Conservation (phyloP, 2,888 invertebrate genomes). For the Tetrapedia diversipes region DNA sequence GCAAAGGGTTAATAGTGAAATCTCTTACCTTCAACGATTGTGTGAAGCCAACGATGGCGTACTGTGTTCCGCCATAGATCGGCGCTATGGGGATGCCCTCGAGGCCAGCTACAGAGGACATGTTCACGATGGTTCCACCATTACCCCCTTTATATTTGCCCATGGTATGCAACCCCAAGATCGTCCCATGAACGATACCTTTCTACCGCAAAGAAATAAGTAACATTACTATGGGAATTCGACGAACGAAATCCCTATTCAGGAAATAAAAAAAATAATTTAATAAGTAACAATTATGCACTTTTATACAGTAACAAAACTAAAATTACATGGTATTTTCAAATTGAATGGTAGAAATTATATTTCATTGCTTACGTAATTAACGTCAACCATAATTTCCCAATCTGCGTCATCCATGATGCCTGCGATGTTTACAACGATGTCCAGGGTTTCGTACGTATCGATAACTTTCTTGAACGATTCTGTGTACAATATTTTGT, state of each 20-base stretch:
- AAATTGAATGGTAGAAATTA: neutral
- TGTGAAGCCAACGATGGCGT: conserved; percentile 77
- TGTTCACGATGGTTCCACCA: conserved; percentile 87
- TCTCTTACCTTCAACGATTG: conserved; percentile 64
- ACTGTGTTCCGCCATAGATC: conserved; percentile 85
- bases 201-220: conserved; percentile 70
- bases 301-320: neutral
- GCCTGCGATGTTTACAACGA: conserved; percentile 83
- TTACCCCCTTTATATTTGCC: conserved; percentile 82
- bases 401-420: conserved; percentile 75
- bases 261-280: no score
- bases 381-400: conserved; percentile 76
- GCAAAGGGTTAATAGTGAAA: no score
- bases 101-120: conserved; percentile 85
- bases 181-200: conserved; percentile 80
- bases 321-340: neutral
- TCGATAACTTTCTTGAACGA: conserved; percentile 81
- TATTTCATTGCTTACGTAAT: conserved; percentile 74
- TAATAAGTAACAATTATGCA: no score
- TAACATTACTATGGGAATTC: no score
- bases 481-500: conserved; percentile 20
- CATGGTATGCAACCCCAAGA: conserved; percentile 82
- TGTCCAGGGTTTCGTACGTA: conserved; percentile 83
- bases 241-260: neutral
- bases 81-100: conserved; percentile 83